Evolutionary conservation across 2,888 invertebrate species (phyloP), one percentile per base, ranked within the genome.

Genomic region (Falcaria lacertinaria): DNA sequence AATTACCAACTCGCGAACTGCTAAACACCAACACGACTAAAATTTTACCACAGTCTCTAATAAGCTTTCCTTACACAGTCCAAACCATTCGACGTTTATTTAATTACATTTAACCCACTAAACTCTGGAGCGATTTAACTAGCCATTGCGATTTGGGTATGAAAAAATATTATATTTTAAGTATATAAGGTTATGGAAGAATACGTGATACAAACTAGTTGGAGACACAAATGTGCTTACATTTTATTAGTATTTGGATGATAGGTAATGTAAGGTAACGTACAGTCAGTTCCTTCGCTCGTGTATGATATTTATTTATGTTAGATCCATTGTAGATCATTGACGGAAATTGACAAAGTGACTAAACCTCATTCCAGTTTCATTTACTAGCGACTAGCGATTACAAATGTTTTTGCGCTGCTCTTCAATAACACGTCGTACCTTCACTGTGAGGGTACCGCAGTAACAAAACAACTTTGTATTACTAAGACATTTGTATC

Each of bases 11-110:
- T 65, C 55, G 62, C 62, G 56, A 69, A 71, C 69, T 69, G 62
- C 73, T 78, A 76, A 60, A 68, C 62, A 67, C 46, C 57, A 55
- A 64, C 50, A 60, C 57, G 54, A 58, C 61, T 50, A 48, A 16
- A 37, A 37, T 37, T n/a, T 37, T 37, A 37, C 37, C 19, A 37
- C 25, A 22, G 8, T 37, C 15, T 22, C 7, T 37, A 22, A 14
- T 15, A 37, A 15, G 14, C 37, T 14, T 25, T 8, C 4, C 11
- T 37, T 37, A 34, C 38, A 33, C 37, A 38, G 15, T 42, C 25
- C 37, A 37, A 37, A 37, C 37, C 37, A 37, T 37, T 15, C 22
- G 67, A 54, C 62, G 62, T 60, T 52, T 41, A 28, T 41, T 39
- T n/a, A n/a, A 39, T 33, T 35, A 39, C 38, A 22, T 33, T 42